Base-by-base conservation (phyloP, 2,888 invertebrate species). In the Pachymerium ferrugineum region DNA sequence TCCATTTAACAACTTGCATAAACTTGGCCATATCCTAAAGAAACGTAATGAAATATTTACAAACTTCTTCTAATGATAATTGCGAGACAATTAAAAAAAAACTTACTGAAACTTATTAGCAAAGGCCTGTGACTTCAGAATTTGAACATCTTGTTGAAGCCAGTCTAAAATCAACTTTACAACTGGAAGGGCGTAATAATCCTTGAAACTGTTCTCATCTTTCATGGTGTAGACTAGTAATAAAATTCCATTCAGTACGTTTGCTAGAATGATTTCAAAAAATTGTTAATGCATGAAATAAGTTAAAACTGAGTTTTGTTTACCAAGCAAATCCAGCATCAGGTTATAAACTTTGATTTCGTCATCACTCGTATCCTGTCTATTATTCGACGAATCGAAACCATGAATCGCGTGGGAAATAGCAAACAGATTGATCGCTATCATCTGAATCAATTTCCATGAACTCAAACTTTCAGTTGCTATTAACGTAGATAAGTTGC, bases 381-480 rank as follows among this genome's bases (percentile, higher is more conserved):
- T 73, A 4, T 28, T 67, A 6, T 54, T 19, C 16, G 68, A 31
- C 16, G 72, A 33, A 14, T 76, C 76, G 28, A 76, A 62, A 8
- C 69, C 67, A 33, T 79, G 78, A 22, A 77, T 77, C 8, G 79
- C 78, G 74, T 80, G 80, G 74, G 80, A 78, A 76, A 91, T 85
- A 12, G 89, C 86, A 85, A 90, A 92, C 73, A 93, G 85, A 80
- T 90, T 88, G 47, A 93, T 89, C 75, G 89, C 87, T 70, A 89
- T 86, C 87, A 93, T 90, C 86, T 92, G 89, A 35, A 91, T 87
- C 28, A 93, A 85, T 78, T 89, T 89, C 84, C 89, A 89, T 0
- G 88, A 86, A 70, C 88, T 89, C 77, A 93, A 90, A 79, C 89
- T 89, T 79, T 91, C 89, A 0, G 92, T 91, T 0, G 91, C 91